Conservation (phyloP, 1,140 invertebrate genomes). For the Bombus consobrinus region DNA sequence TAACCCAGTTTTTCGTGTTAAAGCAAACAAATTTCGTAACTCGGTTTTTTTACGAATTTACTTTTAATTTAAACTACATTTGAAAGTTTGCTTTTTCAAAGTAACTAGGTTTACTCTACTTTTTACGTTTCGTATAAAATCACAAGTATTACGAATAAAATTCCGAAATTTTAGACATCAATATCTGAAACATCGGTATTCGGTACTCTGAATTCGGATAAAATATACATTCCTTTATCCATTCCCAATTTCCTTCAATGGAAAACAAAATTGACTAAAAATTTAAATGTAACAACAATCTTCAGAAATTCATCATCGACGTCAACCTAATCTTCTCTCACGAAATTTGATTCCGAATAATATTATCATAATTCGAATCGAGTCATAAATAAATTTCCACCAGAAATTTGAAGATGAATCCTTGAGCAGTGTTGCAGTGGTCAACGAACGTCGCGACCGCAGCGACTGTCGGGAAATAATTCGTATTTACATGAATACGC, state of each 20-base stretch:
- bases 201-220: no score
- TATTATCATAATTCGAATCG: not conserved
- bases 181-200: no score
- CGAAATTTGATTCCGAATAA: not conserved
- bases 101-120: not conserved
- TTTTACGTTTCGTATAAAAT: not conserved
- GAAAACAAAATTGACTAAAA: no score
- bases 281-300: no score
- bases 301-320: no score
- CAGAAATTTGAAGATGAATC: slow-evolving; percentile 18
- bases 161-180: not conserved
- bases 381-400: not conserved
- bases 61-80: not conserved
- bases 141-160: not conserved
- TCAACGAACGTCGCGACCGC: slow-evolving; percentile 57
- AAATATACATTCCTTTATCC: no score
- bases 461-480: slow-evolving; percentile 67
- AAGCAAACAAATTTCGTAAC: not conserved
- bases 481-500: slow-evolving; percentile 78
- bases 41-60: not conserved
- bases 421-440: slow-evolving; percentile 25
- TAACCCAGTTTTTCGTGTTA: not conserved
- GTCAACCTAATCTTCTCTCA: no score
- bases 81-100: not conserved
- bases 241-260: no score